phyloP scores from a whole-genome alignment of 2,113 vertebrate genomes.

The Oreotrochilus melanogaster region DNA sequence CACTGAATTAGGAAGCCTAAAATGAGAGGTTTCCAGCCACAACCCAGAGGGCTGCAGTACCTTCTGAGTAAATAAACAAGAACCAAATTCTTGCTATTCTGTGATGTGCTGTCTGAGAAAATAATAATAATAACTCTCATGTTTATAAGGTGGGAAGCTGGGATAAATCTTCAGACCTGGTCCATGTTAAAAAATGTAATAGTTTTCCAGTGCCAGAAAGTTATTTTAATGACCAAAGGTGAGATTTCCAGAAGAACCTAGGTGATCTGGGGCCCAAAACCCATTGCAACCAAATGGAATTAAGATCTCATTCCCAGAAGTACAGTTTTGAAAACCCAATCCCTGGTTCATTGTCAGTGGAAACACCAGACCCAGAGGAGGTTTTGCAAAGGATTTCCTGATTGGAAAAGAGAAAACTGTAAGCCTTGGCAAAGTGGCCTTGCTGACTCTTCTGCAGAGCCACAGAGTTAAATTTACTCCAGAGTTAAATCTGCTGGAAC shows the following conservation, averaged over 20 bases:
- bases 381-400: constrained; percentile 43
- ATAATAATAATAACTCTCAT: background rate
- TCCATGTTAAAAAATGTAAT: background rate
- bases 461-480: constrained; percentile 36
- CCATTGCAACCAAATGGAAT: background rate
- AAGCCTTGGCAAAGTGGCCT: constrained; percentile 22
- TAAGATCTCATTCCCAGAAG: constrained; percentile 50
- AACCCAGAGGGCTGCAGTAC: background rate
- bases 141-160: constrained; percentile 6
- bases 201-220: constrained; percentile 18
- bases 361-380: constrained; percentile 30
- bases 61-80: background rate
- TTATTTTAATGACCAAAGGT: constrained; percentile 50
- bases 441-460: constrained; percentile 17
- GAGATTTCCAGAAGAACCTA: constrained; percentile 41
- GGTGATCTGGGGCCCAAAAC: constrained; percentile 12
- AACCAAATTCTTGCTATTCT: background rate
- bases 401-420: constrained; percentile 37
- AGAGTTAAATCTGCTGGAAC: constrained; percentile 45
- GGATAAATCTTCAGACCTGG: background rate
- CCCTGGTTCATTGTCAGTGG: constrained; percentile 38
- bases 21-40: background rate
- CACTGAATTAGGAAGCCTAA: background rate
- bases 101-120: background rate
- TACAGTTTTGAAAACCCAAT: background rate